phyloP scores from a whole-genome alignment of 2,797 vertebrate genomes.

The Alosa sapidissima region DNA sequence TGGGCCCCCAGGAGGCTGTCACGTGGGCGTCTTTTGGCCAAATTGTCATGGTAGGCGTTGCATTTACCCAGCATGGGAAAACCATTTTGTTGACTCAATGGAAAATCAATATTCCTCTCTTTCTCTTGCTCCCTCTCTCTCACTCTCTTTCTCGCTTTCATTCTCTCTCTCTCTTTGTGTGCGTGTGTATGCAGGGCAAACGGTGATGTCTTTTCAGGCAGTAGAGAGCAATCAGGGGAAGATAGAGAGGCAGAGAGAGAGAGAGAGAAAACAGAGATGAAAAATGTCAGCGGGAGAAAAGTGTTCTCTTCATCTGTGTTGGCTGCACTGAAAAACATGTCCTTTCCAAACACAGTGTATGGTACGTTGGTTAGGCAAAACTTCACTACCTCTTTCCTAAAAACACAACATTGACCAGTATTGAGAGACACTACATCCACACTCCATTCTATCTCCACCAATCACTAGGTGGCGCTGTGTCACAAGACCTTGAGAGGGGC shows the following conservation, averaged over 20 bases:
- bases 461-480: conserved; percentile 72
- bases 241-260: neutral
- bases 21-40: conserved; percentile 24
- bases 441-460: neutral
- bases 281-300: neutral
- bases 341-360: neutral
- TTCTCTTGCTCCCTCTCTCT: conserved; percentile 31
- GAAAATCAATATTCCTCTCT: conserved; percentile 64
- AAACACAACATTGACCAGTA: conserved; percentile 36
- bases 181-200: neutral
- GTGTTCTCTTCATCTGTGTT: neutral
- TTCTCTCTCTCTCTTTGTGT: neutral
- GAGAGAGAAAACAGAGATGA: neutral
- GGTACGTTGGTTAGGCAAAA: neutral
- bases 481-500: conserved; percentile 56
- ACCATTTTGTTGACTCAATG: conserved; percentile 66
- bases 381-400: neutral
- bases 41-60: conserved; percentile 58
- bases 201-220: neutral
- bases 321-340: neutral
- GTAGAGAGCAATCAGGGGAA: neutral
- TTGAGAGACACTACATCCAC: neutral
- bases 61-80: conserved; percentile 63
- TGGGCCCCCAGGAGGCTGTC: neutral
- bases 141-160: conserved; percentile 4